These are phyloP conservation scores for Spilogale gracilis DNA, from an alignment of 2,113 vertebrate species.

Conservation along the genomic window DNA sequence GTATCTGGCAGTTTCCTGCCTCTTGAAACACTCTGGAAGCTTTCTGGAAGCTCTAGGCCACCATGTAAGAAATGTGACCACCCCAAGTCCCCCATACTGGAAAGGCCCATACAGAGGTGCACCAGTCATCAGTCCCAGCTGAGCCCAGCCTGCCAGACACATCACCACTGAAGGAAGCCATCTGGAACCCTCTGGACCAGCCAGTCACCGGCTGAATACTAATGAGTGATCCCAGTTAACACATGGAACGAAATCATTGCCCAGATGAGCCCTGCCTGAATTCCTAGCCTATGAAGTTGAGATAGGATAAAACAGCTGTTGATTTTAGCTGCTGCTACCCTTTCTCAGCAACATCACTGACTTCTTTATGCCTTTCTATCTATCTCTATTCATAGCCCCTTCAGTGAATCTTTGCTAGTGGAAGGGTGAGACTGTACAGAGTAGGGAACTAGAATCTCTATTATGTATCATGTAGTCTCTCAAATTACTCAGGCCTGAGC, in stretches of 20 bases:
- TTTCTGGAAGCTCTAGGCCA: not conserved
- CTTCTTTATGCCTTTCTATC: not conserved
- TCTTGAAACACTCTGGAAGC: too few relatives aligned
- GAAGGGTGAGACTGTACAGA: not conserved
- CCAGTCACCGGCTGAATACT: not conserved
- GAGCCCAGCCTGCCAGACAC: not conserved
- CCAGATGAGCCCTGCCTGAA: not conserved
- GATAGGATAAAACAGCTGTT: not conserved
- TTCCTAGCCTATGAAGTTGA: not conserved
- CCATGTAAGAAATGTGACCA: not conserved
- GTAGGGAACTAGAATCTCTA: not conserved
- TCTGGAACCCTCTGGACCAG: not conserved
- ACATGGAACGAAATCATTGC: not conserved
- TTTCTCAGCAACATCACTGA: not conserved
- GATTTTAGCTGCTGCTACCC: not conserved
- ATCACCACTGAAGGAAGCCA: not conserved
- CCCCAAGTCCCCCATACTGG: not conserved
- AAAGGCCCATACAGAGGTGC: not conserved
- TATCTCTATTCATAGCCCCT: not conserved
- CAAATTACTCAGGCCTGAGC: not conserved
- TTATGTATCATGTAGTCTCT: not conserved
- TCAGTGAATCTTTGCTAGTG: not conserved
- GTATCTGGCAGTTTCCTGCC: too few relatives aligned
- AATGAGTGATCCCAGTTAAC: not conserved
- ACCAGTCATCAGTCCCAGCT: not conserved